Evolutionary conservation across 1,140 invertebrate genomes (phyloP).

Genomic region (Odontomachus brunneus): DNA sequence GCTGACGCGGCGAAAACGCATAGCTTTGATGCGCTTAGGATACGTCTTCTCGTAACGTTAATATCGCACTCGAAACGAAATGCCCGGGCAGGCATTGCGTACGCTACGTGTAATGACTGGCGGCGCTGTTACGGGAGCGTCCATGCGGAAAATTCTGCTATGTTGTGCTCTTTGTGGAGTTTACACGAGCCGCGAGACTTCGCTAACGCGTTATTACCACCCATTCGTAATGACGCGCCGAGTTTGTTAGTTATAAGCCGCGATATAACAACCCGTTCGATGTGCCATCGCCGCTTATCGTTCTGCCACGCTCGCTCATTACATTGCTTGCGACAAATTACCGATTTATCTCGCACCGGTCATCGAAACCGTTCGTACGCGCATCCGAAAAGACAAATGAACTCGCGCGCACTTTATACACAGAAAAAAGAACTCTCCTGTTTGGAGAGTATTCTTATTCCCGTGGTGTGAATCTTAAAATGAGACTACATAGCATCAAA

Average conservation of each 20-base stretch:
- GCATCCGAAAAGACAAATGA: not conserved
- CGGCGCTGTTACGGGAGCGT: constrained; percentile 15
- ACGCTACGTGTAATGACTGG: constrained; percentile 18
- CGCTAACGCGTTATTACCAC: constrained; percentile 33
- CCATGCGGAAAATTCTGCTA: constrained; percentile 33
- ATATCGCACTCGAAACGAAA: constrained; percentile 11
- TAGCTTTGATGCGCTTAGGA: constrained; percentile 46
- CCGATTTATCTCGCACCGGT: constrained; percentile 7
- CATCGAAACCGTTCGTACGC: not conserved
- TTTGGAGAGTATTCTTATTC: too few relatives aligned
- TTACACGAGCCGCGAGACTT: constrained; percentile 31
- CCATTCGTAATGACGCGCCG: constrained; percentile 16
- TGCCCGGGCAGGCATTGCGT: constrained; percentile 21
- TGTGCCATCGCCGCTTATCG: not conserved
- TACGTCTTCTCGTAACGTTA: constrained; percentile 41
- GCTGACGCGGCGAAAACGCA: constrained; percentile 47
- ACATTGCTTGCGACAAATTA: constrained; percentile 12
- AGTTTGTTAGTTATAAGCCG: constrained; percentile 41
- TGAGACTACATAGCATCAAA: too few relatives aligned
- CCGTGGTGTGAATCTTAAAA: too few relatives aligned
- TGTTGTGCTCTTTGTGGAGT: constrained; percentile 7
- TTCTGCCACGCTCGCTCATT: not conserved
- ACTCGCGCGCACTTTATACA: not conserved
- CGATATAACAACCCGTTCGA: constrained; percentile 15
- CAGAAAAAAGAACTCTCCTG: too few relatives aligned